Evolutionary conservation across 2,888 invertebrate genomes (phyloP).

Genomic region (Leptura quadrifasciata): DNA sequence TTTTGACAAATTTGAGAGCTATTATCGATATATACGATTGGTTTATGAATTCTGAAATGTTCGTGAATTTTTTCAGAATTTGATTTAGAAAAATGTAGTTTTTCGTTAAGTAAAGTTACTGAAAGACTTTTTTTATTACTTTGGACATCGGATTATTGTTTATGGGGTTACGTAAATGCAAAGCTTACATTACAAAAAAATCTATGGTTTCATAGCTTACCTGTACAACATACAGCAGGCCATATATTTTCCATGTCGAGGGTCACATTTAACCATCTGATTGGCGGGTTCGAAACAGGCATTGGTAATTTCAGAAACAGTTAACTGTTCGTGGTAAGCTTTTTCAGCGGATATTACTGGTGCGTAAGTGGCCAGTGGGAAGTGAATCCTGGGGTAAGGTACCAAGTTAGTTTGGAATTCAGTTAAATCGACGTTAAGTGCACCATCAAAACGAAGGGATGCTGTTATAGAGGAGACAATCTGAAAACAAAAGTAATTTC

Average conservation of each 20-base stretch:
- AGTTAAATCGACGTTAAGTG: constrained; percentile 93
- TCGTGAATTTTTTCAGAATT: too few relatives aligned
- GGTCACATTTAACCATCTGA: constrained; percentile 95
- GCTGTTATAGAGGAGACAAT: constrained; percentile 96
- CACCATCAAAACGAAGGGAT: constrained; percentile 93
- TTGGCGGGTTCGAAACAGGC: constrained; percentile 97
- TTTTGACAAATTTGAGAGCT: too few relatives aligned
- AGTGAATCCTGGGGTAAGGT: constrained; percentile 96
- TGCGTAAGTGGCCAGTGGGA: constrained; percentile 93
- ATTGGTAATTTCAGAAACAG: constrained; percentile 94
- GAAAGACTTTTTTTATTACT: too few relatives aligned
- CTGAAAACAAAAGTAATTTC: constrained; percentile 74
- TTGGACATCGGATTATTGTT: too few relatives aligned
- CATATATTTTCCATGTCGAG: constrained; percentile 93
- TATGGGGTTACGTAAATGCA: too few relatives aligned
- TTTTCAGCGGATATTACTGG: constrained; percentile 95
- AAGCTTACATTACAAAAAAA: too few relatives aligned
- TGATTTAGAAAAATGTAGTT: too few relatives aligned
- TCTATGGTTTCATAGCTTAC: too few relatives aligned
- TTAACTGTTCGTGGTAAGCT: constrained; percentile 93
- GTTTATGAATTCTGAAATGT: too few relatives aligned
- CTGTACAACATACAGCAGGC: constrained; percentile 95
- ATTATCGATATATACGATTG: too few relatives aligned
- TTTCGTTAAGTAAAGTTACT: too few relatives aligned
- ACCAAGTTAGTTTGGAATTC: constrained; percentile 96